Conservation (phyloP, 2,113 vertebrate genomes). For the Gymnogyps californianus region DNA sequence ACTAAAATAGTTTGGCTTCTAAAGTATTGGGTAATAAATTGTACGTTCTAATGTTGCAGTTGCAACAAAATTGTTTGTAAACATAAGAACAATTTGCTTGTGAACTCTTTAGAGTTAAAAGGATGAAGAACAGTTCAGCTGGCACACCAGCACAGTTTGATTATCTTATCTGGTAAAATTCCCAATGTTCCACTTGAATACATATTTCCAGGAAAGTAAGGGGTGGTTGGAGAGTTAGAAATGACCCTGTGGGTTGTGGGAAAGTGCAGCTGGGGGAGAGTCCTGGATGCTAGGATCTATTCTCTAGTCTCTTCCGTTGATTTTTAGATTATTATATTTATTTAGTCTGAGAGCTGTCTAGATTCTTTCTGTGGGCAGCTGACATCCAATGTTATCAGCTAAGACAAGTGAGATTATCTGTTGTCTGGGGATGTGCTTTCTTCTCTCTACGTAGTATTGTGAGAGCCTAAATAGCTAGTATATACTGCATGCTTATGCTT, state of each 20-base stretch:
- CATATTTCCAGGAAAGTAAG: neutral
- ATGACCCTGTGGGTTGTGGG: fast-evolving
- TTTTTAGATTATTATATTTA: neutral
- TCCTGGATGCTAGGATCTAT: neutral
- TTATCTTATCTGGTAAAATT: neutral
- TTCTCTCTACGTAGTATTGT: neutral
- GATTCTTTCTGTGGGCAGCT: neutral
- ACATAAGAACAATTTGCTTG: neutral
- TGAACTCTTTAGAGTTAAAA: neutral
- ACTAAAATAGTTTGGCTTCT: neutral
- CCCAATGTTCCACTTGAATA: neutral
- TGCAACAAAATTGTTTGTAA: neutral
- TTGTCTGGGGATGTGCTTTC: neutral
- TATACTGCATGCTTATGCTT: fast-evolving
- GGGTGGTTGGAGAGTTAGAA: neutral
- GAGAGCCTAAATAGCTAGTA: neutral
- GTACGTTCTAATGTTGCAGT: neutral
- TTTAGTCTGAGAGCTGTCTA: neutral
- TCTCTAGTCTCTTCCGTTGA: neutral
- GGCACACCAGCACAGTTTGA: neutral
- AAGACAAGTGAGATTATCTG: neutral
- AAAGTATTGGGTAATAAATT: neutral
- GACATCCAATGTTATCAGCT: neutral
- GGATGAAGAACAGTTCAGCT: neutral
- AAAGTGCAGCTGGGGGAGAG: neutral